Evolutionary conservation across 2,113 vertebrate genomes (phyloP), one percentile per base, ranked within the genome.

Genomic region (Plecturocebus donacophilus): DNA sequence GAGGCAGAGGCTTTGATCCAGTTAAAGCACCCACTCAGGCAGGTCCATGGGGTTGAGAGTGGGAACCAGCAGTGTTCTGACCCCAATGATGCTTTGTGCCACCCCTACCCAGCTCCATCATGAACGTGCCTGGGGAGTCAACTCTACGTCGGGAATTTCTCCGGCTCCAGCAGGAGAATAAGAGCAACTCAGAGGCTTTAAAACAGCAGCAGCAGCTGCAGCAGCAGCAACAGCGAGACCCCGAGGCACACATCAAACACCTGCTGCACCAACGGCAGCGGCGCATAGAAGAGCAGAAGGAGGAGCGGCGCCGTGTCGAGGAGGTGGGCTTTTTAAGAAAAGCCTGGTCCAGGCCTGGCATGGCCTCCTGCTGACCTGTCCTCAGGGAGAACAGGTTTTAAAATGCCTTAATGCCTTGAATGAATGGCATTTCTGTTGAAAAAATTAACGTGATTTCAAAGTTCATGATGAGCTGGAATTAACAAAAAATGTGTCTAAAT

Each of bases 131-230:
- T 0, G 99, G 99, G 0, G 99, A 99, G 98, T 99, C 99, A 32
- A 99, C 99, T 0, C 98, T 99, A 79, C 98, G 99, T 54, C 98
- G 99, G 71, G 99, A 99, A 96, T 99, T 99, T 98, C 99, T 99
- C 81, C 99, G 99, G 42, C 99, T 99, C 86, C 99, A 99, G 98
- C 99, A 99, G 98, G 99, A 99, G 98, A 99, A 99, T 97, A 99
- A 99, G 96, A 99, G 99, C 98, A 99, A 99, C 77, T 99, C 99
- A 0, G 99, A 99, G 97, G 98, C 97, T 5, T 98, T 99, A 49
- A 99, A 99, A 97, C 99, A 99, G 97, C 98, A 98, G 96, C 99
- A 99, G 97, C 99, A 99, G 98, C 99, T 99, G 95, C 99, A 99
- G 97, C 98, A 99, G 95, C 99, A 99, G 49, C 99, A 99, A 96